Percentiles rank a stretch among this genome's conserved stretches.
These are phyloP conservation scores for Spialia ferax DNA, from an alignment of 2,888 invertebrate species.

Conservation along the genomic window DNA sequence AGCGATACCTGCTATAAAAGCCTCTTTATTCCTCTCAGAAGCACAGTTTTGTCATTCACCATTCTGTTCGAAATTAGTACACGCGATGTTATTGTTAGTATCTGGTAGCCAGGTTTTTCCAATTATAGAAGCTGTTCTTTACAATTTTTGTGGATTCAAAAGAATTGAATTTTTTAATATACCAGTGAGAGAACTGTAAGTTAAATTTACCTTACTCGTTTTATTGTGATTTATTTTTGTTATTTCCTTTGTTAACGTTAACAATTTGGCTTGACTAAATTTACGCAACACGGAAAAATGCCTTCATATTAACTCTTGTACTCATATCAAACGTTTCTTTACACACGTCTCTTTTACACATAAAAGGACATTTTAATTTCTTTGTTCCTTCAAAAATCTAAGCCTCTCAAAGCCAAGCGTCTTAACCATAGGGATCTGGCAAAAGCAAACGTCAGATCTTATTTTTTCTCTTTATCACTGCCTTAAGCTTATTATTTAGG, in stretches of 20 bases:
- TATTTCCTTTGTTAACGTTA: background rate
- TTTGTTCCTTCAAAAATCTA: background rate
- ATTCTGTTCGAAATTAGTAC: constrained; percentile 29
- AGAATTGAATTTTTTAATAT: background rate
- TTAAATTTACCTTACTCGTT: background rate
- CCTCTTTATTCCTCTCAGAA: constrained; percentile 34
- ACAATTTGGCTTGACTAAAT: background rate
- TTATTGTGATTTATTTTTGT: background rate
- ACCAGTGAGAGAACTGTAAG: background rate
- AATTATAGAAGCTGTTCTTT: background rate
- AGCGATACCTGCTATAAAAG: constrained; percentile 38
- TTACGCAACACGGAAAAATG: background rate
- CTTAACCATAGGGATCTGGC: constrained; percentile 11
- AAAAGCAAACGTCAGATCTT: constrained; percentile 10
- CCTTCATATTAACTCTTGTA: background rate
- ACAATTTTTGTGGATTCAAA: background rate
- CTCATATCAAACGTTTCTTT: background rate
- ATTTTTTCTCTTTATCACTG: constrained; percentile 17
- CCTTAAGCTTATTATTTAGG: constrained; percentile 58
- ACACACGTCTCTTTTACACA: background rate
- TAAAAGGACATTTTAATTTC: background rate
- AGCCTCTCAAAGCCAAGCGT: constrained; percentile 9
- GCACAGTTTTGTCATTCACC: constrained; percentile 17
- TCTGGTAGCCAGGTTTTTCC: background rate
- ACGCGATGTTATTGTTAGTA: constrained; percentile 21